These are phyloP conservation scores for Syrphus vitripennis DNA, from an alignment of 2,888 invertebrate genomes.

Conservation along the genomic window DNA sequence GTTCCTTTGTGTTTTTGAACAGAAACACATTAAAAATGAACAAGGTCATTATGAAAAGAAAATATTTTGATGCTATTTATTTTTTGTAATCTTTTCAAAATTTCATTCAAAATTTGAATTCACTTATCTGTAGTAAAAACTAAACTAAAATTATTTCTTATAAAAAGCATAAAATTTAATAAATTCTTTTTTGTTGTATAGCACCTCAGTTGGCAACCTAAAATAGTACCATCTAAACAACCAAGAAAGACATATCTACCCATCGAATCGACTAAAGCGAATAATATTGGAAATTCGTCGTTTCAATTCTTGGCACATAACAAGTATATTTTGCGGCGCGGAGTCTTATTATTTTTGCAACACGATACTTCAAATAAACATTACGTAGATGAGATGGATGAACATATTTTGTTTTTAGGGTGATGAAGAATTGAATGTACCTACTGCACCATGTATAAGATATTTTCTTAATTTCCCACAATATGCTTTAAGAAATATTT, in stretches of 20 bases:
- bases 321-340: slow-evolving; percentile 32
- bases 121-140: too few species aligned
- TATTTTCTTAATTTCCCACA: background rate
- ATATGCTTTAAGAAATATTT: background rate
- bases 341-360: slow-evolving; percentile 50
- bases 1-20: too few species aligned
- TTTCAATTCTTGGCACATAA: slow-evolving; percentile 34
- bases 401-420: background rate
- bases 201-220: background rate
- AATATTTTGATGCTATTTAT: too few species aligned
- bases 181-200: background rate
- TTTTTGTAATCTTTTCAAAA: too few species aligned
- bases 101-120: too few species aligned
- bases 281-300: slow-evolving; percentile 50
- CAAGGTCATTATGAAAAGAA: too few species aligned
- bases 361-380: slow-evolving; percentile 50
- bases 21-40: too few species aligned
- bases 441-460: background rate
- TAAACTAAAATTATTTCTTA: too few species aligned
- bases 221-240: background rate
- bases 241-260: slow-evolving; percentile 22
- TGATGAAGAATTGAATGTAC: background rate
- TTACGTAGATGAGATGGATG: background rate
- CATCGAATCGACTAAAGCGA: slow-evolving; percentile 38
- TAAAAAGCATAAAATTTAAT: too few species aligned